Conservation (phyloP, 1,140 invertebrate species). For the Aphaenogaster ashmeadi region DNA sequence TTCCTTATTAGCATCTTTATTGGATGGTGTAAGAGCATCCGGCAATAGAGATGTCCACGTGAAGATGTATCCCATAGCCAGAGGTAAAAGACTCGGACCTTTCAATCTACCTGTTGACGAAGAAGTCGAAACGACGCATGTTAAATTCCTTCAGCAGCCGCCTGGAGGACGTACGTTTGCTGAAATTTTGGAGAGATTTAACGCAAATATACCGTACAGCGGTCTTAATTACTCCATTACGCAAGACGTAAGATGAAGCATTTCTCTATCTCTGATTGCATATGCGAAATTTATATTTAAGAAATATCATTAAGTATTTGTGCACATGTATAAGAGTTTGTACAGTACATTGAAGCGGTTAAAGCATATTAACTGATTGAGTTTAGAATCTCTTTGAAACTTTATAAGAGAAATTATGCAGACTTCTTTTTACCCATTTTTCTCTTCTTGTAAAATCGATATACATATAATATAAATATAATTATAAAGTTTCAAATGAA, state of each 20-base stretch:
- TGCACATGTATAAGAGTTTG: not conserved
- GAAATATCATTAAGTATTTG: not conserved
- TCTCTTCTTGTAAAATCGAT: not conserved
- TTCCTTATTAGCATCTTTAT: conserved; percentile 96
- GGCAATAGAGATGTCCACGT: conserved; percentile 99
- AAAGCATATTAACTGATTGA: conserved; percentile 14
- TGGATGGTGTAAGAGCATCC: conserved; percentile 98
- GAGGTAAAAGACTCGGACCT: conserved; percentile 96
- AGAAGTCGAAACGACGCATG: conserved; percentile 96
- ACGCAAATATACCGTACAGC: conserved; percentile 99
- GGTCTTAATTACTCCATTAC: conserved; percentile 98
- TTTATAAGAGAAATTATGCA: conserved; percentile 21
- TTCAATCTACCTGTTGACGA: conserved; percentile 96
- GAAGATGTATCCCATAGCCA: conserved; percentile 93
- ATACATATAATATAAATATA: not conserved
- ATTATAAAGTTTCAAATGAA: conserved; percentile 10
- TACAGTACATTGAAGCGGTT: conserved; percentile 79
- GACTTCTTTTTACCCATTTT: not conserved
- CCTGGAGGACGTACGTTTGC: conserved; percentile 88
- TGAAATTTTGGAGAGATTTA: conserved; percentile 96
- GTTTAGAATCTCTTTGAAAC: conserved; percentile 32
- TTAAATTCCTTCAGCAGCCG: conserved; percentile 93
- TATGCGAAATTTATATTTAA: conserved; percentile 31
- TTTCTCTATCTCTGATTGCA: conserved; percentile 15
- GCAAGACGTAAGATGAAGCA: conserved; percentile 93